A percentile compares a stretch with the other conserved stretches of the same genome.
Conservation (phyloP, 2,888 invertebrate species). For the Sesamia inferens region DNA sequence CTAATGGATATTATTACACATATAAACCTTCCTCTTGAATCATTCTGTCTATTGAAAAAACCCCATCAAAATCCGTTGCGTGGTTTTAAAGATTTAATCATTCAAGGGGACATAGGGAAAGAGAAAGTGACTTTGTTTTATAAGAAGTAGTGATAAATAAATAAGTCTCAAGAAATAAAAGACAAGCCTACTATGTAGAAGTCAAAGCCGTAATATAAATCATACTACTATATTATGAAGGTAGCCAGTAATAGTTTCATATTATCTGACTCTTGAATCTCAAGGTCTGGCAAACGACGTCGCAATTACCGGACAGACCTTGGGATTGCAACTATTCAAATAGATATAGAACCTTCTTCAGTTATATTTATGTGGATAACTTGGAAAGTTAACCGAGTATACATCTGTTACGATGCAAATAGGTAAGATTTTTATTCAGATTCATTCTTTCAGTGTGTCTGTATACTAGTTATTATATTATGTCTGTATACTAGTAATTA, state of each 20-base stretch:
- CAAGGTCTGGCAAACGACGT: conserved; percentile 29
- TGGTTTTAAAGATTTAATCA: too few species aligned
- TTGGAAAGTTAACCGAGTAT: conserved; percentile 8
- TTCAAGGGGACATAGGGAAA: too few species aligned
- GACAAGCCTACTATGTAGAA: background rate
- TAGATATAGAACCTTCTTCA: background rate
- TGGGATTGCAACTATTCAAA: conserved; percentile 10
- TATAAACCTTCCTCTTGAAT: too few species aligned
- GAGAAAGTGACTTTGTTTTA: background rate
- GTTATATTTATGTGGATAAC: background rate
- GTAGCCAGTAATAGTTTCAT: background rate
- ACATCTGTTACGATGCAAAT: conserved; percentile 12
- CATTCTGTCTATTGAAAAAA: too few species aligned
- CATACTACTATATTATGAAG: background rate
- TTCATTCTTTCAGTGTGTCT: background rate
- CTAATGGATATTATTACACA: too few species aligned
- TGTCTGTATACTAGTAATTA: too few species aligned
- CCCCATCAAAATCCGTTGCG: too few species aligned
- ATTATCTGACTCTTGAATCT: conserved; percentile 10
- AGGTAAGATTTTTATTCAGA: background rate
- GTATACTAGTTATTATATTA: background rate
- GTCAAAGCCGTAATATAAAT: background rate
- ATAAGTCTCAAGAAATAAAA: background rate
- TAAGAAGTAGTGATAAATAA: background rate
- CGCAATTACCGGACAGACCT: background rate